Evolutionary conservation across 1,140 invertebrate species (phyloP).

Genomic region (Bombus polaris): DNA sequence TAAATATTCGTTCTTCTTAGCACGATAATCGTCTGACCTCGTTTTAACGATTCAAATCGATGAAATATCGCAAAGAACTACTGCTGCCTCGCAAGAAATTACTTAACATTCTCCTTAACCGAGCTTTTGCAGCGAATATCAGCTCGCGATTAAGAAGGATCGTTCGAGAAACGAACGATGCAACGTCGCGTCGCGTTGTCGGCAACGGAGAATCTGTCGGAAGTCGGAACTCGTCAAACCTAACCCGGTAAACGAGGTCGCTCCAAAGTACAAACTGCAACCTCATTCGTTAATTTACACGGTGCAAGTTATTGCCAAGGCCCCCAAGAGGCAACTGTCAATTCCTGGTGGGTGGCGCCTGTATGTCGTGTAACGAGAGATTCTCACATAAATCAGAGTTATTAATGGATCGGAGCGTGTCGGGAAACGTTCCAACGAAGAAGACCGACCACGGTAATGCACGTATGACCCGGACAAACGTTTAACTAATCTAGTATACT

Average conservation of each 20-base stretch:
- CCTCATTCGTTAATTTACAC: constrained; percentile 73
- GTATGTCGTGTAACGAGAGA: constrained; percentile 64
- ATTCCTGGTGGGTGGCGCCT: constrained; percentile 56
- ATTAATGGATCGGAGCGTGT: constrained; percentile 64
- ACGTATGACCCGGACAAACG: constrained; percentile 41
- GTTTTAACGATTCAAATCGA: neutral
- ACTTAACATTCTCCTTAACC: neutral
- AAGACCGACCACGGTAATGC: constrained; percentile 42
- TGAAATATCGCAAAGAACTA: neutral
- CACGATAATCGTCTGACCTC: neutral
- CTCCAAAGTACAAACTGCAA: constrained; percentile 63
- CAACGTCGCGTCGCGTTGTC: constrained; percentile 1
- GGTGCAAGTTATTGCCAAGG: constrained; percentile 61
- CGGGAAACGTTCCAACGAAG: constrained; percentile 37
- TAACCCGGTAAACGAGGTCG: constrained; percentile 45
- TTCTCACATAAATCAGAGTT: constrained; percentile 68
- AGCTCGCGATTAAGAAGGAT: constrained; percentile 15
- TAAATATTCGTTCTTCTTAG: neutral
- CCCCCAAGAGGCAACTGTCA: constrained; percentile 60
- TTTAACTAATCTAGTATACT: constrained; percentile 39
- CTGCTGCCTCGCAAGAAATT: neutral
- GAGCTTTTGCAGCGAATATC: constrained; percentile 20
- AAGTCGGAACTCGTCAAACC: constrained; percentile 56
- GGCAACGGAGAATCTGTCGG: constrained; percentile 23
- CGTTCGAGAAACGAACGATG: neutral